Evolutionary conservation across 2,888 invertebrate genomes (phyloP), one percentile per base, ranked within the genome.

Genomic region (Melitaea athalia): DNA sequence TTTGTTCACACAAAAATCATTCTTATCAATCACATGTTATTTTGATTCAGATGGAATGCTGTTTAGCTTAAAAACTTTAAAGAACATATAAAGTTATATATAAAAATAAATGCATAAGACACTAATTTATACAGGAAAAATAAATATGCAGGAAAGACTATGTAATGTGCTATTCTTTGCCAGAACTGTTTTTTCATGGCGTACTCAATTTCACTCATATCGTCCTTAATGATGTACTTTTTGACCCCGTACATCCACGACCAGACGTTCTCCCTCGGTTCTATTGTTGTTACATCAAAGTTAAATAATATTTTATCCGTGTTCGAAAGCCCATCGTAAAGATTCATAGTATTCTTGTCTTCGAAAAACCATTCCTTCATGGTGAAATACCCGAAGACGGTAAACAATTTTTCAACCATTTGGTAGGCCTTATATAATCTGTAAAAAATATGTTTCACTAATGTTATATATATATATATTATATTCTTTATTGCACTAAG

Each of bases 281-380:
- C 8, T 10, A 59, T n/a, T 7, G 15, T 15, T 12, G 59, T 4
- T 7, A 59, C 38, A 15, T 59, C 59, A 59, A 14, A 59, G 38
- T 59, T 59, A 38, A 38, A 59, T 14, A 59, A 38, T 10, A 42
- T 5, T 38, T 38, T 33, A 38, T 59, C 59, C n/a, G 42, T 59
- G 4, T 38, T 38, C 5, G 59, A 59, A 38, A 59, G n/a, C 17
- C 42, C 38, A 10, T 59, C 42, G 42, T 59, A 15, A 0, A 59
- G 24, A 42, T 38, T 42, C 10, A 59, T 3, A 42, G 59, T 59
- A 10, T 59, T 59, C 14, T 12, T 15, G 14, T 59, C 59, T 7
- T 17, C 5, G 38, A 59, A 59, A 3, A 14, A n/a, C 59, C 59
- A 59, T 8, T 38, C 33, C 7, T 59, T 59, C n/a, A n/a, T 59